These are phyloP conservation scores for Amphipyra tragopoginis DNA, from an alignment of 2,888 invertebrate species.

Conservation along the genomic window DNA sequence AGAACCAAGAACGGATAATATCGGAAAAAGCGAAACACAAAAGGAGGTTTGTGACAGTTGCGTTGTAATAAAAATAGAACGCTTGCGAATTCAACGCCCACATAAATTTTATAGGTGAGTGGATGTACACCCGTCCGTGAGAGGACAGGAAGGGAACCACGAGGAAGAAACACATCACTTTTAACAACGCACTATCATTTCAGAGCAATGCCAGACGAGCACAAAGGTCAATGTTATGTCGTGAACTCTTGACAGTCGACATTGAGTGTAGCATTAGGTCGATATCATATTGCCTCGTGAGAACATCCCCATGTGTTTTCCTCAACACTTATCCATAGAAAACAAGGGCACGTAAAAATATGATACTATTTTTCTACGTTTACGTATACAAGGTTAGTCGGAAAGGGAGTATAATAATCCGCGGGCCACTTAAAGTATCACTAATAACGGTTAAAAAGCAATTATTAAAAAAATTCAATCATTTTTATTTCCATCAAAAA, in stretches of 20 bases:
- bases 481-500: too few relatives aligned
- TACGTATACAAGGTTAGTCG: too few relatives aligned
- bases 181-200: slow-evolving; percentile 26
- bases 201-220: slow-evolving; percentile 15
- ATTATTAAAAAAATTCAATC: too few relatives aligned
- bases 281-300: slow-evolving; percentile 16
- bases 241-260: slow-evolving; percentile 36
- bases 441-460: too few relatives aligned
- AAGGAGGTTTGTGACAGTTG: neutral
- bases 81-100: slow-evolving; percentile 28
- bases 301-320: slow-evolving; percentile 20
- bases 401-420: too few relatives aligned
- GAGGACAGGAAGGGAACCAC: slow-evolving; percentile 2
- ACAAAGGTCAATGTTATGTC: slow-evolving; percentile 41
- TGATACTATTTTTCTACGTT: neutral
- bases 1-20: slow-evolving; percentile 7
- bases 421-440: too few relatives aligned
- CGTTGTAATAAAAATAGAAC: slow-evolving; percentile 31
- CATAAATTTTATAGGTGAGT: slow-evolving; percentile 25
- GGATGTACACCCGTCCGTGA: slow-evolving; percentile 3
- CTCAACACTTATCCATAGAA: neutral
- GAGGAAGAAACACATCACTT: slow-evolving; percentile 20
- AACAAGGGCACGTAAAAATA: neutral
- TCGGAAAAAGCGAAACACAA: slow-evolving; percentile 2
- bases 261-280: slow-evolving; percentile 7